Evolutionary conservation across 2,113 vertebrate genomes (phyloP), one percentile per base, ranked within the genome.

Genomic region (Diadophis punctatus): DNA sequence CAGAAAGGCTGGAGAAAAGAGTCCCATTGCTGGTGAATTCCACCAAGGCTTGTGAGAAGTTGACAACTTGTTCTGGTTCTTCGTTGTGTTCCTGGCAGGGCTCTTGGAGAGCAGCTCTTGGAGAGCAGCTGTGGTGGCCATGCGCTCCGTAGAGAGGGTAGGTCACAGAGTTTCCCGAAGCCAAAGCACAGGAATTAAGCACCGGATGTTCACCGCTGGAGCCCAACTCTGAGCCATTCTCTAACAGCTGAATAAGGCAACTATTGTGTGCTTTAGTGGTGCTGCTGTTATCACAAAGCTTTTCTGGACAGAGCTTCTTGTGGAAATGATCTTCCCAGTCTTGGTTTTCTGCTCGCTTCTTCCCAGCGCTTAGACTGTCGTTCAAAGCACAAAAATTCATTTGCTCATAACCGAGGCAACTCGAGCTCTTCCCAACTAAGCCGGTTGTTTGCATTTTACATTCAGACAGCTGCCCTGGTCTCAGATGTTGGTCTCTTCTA

Each of bases 11-110:
- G 60, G 98, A 97, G 90, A 99, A 98, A 90, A 99, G 97, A 85
- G 98, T 97, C 49, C 98, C 97, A 8, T 97, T 98, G 97, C 98
- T 98, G 43, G 98, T 98, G 2, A 99, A 99, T 95, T 99, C 98
- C 86, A 98, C 98, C 30, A 99, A 97, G 0, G 99, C 99, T 93
- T 99, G 99, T 0, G 99, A 99, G 96, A 99, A 99, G 96, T 97
- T 98, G 46, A 99, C 98, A 0, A 98, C 98, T 0, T 98, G 98
- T 90, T 98, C 98, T 0, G 98, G 97, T 60, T 99, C 98, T 2
- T 43, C 87, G 68, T 1, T 94, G 94, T 0, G 14, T 60, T 95
- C 95, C 96, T 87, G 0, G 93, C 96, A 4, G 95, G 63, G 86
- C 90, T 90, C 91, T 88, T 0, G 2, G 0, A 25, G 25, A 84